Evolutionary conservation across 2,888 invertebrate genomes (phyloP), one percentile per base, ranked within the genome.

Genomic region (Charanyca ferruginea): DNA sequence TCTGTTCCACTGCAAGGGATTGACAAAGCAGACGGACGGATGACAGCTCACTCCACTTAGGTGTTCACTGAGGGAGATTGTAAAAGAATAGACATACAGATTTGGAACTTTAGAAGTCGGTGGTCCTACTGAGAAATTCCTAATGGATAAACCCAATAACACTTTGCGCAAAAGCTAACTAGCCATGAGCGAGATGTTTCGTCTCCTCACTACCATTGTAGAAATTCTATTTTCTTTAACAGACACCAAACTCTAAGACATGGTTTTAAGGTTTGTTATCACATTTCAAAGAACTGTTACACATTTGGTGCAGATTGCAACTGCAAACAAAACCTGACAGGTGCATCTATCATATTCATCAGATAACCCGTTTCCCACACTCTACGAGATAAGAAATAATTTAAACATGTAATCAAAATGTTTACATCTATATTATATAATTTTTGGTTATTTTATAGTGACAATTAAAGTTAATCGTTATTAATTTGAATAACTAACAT

Each of bases 351-450:
- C 75, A 75, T 69, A 42, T 38, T 54, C 13, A 66, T 61, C 23
- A 71, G 81, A 80, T 80, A 75, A 81, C 62, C 63, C 8, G 60
- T 49, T 79, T 80, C 73, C 51, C 66, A 80, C 67, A 75, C 51
- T 45, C 2, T 35, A 55, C 13, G 13, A 61, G 70, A 76, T 72
- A 72, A 61, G 32, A 44, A 9, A 52, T 72, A 49, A 75, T 44
- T 51, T 42, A 61, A 28, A 45, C 25, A 42, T 9, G 35, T 5
- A 51, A 66, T 66, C 22, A 66, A 73, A 73, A 65, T 73, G 4
- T 55, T 69, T 53, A 54, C 23, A 58, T n/a, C 9, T 58, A 48
- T 3, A 7, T 69, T 55, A 18, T 25, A 18, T 16, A 3, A 32
- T 20, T 32, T 57, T 49, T 61, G 8, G 3, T 28, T 32, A 11